These are phyloP conservation scores for Anas bernieri DNA, from an alignment of 2,797 vertebrate genomes.

Conservation along the genomic window DNA sequence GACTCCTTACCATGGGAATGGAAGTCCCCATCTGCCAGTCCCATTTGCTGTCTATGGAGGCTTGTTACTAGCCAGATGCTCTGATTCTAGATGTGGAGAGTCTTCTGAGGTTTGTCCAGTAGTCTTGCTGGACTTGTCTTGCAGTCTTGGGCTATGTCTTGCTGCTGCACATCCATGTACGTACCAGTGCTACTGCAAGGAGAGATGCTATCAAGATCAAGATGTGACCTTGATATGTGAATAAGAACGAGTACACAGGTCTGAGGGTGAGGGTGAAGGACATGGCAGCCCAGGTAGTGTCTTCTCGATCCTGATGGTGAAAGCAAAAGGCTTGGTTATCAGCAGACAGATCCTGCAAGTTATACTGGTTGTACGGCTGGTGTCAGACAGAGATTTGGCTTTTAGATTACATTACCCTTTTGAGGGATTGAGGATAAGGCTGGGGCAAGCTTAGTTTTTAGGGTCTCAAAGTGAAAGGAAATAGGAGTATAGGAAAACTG, in stretches of 20 bases:
- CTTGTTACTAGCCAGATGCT: not conserved
- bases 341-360: not conserved
- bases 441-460: not conserved
- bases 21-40: not conserved
- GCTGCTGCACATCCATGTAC: not conserved
- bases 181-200: fast-evolving
- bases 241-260: not conserved
- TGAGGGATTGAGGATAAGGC: not conserved
- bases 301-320: not conserved
- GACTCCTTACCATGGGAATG: not conserved
- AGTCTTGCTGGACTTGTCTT: too few species aligned
- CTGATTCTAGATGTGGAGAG: not conserved
- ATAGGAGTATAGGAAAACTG: not conserved
- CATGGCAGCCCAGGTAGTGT: not conserved
- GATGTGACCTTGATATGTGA: too few species aligned
- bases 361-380: not conserved
- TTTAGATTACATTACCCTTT: not conserved
- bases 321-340: not conserved
- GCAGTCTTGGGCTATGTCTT: not conserved
- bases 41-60: not conserved
- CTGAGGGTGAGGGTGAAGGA: not conserved
- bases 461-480: not conserved
- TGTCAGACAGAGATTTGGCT: not conserved
- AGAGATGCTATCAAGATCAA: not conserved
- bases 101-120: not conserved